Evolutionary conservation across 2,888 invertebrate genomes (phyloP), one percentile per base, ranked within the genome.

Genomic region (Dryobotodes eremita): DNA sequence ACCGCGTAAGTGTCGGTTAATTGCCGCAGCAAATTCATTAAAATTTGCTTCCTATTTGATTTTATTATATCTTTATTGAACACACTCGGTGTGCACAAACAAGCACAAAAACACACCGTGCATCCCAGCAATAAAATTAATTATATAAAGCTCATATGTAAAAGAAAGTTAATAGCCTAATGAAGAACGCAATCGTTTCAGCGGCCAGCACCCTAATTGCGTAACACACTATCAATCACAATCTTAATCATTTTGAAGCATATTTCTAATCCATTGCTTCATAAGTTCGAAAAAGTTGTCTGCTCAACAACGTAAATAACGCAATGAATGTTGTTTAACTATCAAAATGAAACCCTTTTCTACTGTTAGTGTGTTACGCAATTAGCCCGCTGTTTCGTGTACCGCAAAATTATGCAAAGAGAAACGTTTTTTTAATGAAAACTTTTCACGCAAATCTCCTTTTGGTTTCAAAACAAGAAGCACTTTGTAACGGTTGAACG

Each of bases 401-500:
- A 70, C 36, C 62, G 15, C 26, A 46, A 82, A 84, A 75, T 71
- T 62, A 75, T 23, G 71, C 61, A 26, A 70, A 53, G 31, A 77
- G 71, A 42, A 86, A 75, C 50, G 70, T 31, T 65, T 78, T 80
- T 72, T 48, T 84, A 81, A 87, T 84, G 79, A 77, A 82, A 84
- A 84, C 74, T 83, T 86, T 82, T 83, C 75, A 83, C 69, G 87
- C 88, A 90, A 88, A 85, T 88, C 90, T 89, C 88, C 90, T 91
- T 92, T 89, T 90, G 90, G 92, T 92, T 91, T 88, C 80, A 89
- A 90, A 93, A 93, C 91, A 93, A 95, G 94, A 93, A 93, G 92
- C 92, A 92, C 91, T 94, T 93, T 92, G 91, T 94, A 94, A 94
- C 93, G 92, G 92, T 95, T 94, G 94, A 94, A 92, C 93, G 90